Evolutionary conservation across 2,113 vertebrate genomes (phyloP), one percentile per base, ranked within the genome.

Genomic region (zebrafish (Danio rerio)): DNA sequence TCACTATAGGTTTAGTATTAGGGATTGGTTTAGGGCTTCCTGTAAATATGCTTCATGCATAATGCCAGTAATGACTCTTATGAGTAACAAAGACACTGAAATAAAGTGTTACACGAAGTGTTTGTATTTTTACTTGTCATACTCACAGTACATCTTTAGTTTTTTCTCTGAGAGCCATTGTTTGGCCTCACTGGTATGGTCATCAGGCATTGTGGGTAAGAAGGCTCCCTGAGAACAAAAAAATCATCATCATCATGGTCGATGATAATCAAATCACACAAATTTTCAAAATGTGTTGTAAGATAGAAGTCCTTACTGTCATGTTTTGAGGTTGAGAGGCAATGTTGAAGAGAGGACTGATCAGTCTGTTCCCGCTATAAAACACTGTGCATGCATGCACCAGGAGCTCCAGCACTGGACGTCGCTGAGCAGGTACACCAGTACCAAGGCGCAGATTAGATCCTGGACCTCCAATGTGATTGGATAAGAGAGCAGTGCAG

Each of bases 201-300:
- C 91, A 1, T 93, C 93, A 0, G 90, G 89, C 94, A 94, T 94
- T 6, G 94, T 93, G 0, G 94, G 94, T 56, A 94, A 85, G 13
- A 90, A 93, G 9, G 18, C 63, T 11, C 72, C 40, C 93, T 91
- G 52, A n/a, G 61, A 6, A 6, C 42, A 31, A 20, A 61, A 49
- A 20, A 43, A 45, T 5, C 45, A 49, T 4, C 0, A 71, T 21
- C 18, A 50, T 21, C 15, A 10, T 45, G 5, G 9, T 65, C 9
- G 2, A 47, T 47, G 43, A 65, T 10, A 21, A 15, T 0, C 5
- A 20, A 58, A 58, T 58, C 6, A 55, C 53, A 15, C 15, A 2
- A 55, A 55, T 16, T 1, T 31, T 16, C 8, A 12, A 18, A 68
- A 68, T 47, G 0, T 10, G 5, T 31, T 31, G 31, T 31, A 2